Conservation (phyloP, 2,797 vertebrate species). For the Acanthurus tractus region DNA sequence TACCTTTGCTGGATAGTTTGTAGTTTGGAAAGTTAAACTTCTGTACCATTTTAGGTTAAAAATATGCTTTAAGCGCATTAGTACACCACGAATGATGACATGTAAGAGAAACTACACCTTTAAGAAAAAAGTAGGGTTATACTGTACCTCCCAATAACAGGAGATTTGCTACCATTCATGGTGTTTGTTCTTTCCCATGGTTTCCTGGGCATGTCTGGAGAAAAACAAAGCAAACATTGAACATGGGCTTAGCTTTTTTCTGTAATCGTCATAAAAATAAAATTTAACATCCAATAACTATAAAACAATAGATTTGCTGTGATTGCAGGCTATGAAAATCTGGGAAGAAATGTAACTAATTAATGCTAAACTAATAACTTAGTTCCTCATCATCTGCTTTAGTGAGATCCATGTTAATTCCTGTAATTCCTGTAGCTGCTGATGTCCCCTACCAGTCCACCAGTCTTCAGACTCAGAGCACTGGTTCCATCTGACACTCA, state of each 20-base stretch:
- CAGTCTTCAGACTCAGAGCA: neutral
- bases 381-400: neutral
- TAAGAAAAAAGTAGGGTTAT: neutral
- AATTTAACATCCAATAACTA: no score
- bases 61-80: neutral
- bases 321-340: neutral
- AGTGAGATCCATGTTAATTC: conserved; percentile 25
- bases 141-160: conserved; percentile 96
- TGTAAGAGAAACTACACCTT: neutral
- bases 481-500: conserved; percentile 75
- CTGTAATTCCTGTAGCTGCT: neutral
- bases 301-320: neutral
- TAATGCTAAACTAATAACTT: conserved; percentile 24
- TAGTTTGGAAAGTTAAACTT: neutral
- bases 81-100: neutral
- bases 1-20: neutral
- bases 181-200: conserved; percentile 98
- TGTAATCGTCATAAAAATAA: neutral
- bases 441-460: neutral
- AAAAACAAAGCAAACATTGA: neutral
- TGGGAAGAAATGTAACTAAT: neutral
- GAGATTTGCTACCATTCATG: conserved; percentile 99
- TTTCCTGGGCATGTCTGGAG: conserved; percentile 94
- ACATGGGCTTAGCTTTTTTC: neutral
- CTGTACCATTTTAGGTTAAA: neutral